These are phyloP conservation scores for Etia nguti DNA, from an alignment of 2,113 vertebrate species.

Conservation along the genomic window DNA sequence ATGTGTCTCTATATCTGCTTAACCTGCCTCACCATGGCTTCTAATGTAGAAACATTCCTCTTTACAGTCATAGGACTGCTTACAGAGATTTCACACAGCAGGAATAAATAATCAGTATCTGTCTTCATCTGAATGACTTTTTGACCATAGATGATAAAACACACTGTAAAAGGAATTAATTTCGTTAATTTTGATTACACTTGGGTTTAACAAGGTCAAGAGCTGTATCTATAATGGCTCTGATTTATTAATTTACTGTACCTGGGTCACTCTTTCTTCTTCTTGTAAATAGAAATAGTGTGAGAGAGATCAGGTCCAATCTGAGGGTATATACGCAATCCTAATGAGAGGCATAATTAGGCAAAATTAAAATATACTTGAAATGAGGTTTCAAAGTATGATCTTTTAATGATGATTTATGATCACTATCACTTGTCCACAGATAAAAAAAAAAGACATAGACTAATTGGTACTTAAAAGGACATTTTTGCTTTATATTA, in stretches of 20 bases:
- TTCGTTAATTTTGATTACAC: background rate
- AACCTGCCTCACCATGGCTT: background rate
- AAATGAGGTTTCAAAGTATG: background rate
- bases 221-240: background rate
- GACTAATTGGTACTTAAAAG: background rate
- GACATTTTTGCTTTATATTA: background rate
- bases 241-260: background rate
- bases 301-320: background rate
- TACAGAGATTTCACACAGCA: background rate
- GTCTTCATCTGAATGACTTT: background rate
- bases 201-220: background rate
- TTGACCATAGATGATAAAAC: background rate
- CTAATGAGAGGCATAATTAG: background rate
- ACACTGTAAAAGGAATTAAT: background rate
- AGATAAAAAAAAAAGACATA: background rate
- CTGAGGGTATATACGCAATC: background rate
- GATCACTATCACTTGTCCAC: background rate
- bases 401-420: background rate
- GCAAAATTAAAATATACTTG: background rate
- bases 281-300: background rate
- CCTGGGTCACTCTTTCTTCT: background rate
- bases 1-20: background rate
- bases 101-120: background rate
- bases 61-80: background rate
- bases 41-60: background rate